Percentiles rank a stretch among this genome's conserved stretches.
Evolutionary conservation across 2,888 invertebrate species (phyloP).

Genomic region (Hirtodrosophila cameraria): DNA sequence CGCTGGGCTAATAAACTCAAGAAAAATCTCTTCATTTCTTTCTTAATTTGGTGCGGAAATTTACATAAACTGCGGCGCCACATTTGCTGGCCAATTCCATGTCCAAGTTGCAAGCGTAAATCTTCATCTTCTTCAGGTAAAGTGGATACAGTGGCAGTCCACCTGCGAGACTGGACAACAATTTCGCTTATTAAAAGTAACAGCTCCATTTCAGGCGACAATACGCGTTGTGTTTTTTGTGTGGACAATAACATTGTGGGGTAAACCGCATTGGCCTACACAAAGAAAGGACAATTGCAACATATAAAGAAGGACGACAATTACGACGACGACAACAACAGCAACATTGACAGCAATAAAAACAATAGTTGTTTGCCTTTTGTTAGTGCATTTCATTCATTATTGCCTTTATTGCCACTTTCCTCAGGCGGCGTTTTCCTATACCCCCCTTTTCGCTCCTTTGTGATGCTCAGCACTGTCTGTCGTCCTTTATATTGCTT

Average conservation of each 20-base stretch:
- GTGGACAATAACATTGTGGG: conserved; percentile 35
- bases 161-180: conserved; percentile 45
- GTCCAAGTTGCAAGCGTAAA: conserved; percentile 38
- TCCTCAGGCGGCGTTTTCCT: conserved; percentile 21
- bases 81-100: conserved; percentile 5
- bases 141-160: neutral
- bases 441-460: neutral
- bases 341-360: conserved; percentile 58
- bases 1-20: conserved; percentile 66
- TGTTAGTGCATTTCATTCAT: conserved; percentile 74
- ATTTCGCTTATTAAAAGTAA: conserved; percentile 77
- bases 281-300: conserved; percentile 16
- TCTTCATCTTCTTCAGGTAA: conserved; percentile 43
- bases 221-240: conserved; percentile 62
- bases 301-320: conserved; percentile 12
- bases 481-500: conserved; percentile 62
- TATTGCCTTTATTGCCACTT: conserved; percentile 75
- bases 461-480: conserved; percentile 31
- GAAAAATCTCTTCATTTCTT: conserved; percentile 68
- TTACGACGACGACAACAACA: conserved; percentile 16
- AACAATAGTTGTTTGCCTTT: conserved; percentile 73
- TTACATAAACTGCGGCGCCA: conserved; percentile 64
- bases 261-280: conserved; percentile 1
- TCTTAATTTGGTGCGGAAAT: conserved; percentile 60
- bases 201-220: conserved; percentile 61